These are phyloP conservation scores for Vespertilio murinus DNA, from an alignment of 2,797 vertebrate genomes.

Conservation along the genomic window DNA sequence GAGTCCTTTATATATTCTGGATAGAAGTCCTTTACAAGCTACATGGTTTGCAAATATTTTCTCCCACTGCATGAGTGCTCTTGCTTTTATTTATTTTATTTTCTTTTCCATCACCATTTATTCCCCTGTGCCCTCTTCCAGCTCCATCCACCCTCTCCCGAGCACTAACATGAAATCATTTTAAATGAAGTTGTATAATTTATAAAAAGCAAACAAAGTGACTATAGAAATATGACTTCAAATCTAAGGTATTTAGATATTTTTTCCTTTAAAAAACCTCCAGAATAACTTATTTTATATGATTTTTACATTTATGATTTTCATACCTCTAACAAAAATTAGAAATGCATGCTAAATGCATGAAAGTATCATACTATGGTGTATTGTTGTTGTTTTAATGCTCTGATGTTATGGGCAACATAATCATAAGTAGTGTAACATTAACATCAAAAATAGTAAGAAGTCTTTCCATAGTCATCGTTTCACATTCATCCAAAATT, in stretches of 20 bases:
- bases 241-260: not conserved
- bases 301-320: conserved; percentile 5
- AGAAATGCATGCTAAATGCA: conserved; percentile 2
- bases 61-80: not conserved
- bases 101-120: not conserved
- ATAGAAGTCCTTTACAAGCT: not conserved
- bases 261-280: not conserved
- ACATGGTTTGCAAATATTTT: not conserved
- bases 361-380: not conserved
- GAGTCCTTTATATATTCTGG: not conserved
- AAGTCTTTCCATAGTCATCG: not conserved
- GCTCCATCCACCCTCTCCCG: not conserved
- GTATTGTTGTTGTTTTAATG: not conserved
- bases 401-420: not conserved
- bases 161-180: not conserved
- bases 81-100: not conserved
- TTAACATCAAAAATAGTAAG: not conserved
- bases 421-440: not conserved
- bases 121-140: not conserved
- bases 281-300: conserved; percentile 8
- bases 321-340: not conserved
- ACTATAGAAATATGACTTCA: not conserved
- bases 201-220: not conserved
- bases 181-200: not conserved
- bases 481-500: conserved; percentile 25